These are phyloP conservation scores for Genyomyrus donnyi DNA, from an alignment of 2,113 vertebrate genomes.

Conservation along the genomic window DNA sequence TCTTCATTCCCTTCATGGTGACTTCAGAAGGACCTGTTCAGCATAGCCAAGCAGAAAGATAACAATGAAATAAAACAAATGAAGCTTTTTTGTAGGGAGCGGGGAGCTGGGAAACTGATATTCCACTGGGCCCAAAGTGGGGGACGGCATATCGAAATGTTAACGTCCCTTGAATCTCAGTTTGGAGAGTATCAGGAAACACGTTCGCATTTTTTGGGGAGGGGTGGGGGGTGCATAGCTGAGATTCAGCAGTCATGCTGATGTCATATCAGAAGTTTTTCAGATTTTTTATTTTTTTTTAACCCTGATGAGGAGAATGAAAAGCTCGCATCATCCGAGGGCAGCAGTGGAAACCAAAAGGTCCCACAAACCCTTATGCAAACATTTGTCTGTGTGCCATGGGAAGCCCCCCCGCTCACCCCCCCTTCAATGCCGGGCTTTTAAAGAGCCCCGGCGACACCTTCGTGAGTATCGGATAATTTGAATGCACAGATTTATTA, in stretches of 20 bases:
- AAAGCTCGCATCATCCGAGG: conserved; percentile 7
- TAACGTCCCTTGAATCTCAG: background rate
- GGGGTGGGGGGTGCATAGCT: background rate
- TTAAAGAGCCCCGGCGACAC: conserved; percentile 8
- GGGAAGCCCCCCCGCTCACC: background rate
- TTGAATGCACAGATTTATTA: conserved; percentile 27
- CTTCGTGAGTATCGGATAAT: conserved; percentile 18
- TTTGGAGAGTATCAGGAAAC: background rate
- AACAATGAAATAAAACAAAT: background rate
- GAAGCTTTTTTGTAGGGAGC: background rate
- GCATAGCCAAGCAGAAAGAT: background rate
- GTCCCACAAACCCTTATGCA: conserved; percentile 25
- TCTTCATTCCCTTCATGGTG: background rate
- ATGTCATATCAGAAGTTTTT: background rate
- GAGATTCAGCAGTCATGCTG: background rate
- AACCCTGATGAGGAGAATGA: background rate
- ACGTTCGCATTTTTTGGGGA: background rate
- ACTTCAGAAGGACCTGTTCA: background rate
- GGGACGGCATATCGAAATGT: background rate
- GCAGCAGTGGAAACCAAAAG: conserved; percentile 1
- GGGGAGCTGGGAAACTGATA: background rate
- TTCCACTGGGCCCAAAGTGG: background rate
- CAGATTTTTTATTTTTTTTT: background rate
- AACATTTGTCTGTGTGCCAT: conserved; percentile 29
- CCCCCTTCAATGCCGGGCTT: conserved; percentile 23